Base-by-base conservation (phyloP, 1,140 invertebrate species). In the Pachyrhynchus sulphureomaculatus region DNA sequence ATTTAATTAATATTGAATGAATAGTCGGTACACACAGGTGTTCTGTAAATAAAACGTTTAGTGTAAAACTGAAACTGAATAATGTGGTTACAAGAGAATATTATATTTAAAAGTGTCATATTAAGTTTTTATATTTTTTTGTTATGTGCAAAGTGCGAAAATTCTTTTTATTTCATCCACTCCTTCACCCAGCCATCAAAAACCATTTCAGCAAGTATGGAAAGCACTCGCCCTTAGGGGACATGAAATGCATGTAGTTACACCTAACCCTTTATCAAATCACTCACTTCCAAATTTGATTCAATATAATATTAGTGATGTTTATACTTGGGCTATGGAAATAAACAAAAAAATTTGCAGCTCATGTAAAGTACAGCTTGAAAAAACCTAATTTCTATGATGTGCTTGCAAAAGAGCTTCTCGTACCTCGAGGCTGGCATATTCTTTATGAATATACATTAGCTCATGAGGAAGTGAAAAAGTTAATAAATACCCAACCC, bases 181-280 rank as follows among this genome's bases (percentile, higher is more conserved):
- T n/a, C 73, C 80, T 0, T 78, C 80, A 0, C 74, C 79, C 37
- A 85, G 83, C 62, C 83, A 85, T 67, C 82, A 83, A 70, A 68
- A 81, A 5, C 76, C 81, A 0, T 81, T 77, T 53, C 72, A 54
- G 51, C 67, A 58, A 33, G 37, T 78, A 62, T 75, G 70, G 58
- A 70, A 48, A 37, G 71, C 73, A 42, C 62, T 81, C 23, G 70
- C 76, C 0, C 44, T 60, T 10, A 65, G 74, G 13, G 77, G 78
- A 15, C 80, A 81, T 62, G 72, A 81, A 49, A 67, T 80, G 0
- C 77, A 73, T 1, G 75, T 77, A 1, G 68, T 79, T 8, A 77
- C 76, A 32, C 71, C 75, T 0, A 75, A 77, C 52, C 75, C 73
- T 5, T 49, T 69, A 12, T 36, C 63, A 12, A 51, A 62, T 29